These are phyloP conservation scores for Tetrapedia diversipes DNA, from an alignment of 2,888 invertebrate species.

Conservation along the genomic window DNA sequence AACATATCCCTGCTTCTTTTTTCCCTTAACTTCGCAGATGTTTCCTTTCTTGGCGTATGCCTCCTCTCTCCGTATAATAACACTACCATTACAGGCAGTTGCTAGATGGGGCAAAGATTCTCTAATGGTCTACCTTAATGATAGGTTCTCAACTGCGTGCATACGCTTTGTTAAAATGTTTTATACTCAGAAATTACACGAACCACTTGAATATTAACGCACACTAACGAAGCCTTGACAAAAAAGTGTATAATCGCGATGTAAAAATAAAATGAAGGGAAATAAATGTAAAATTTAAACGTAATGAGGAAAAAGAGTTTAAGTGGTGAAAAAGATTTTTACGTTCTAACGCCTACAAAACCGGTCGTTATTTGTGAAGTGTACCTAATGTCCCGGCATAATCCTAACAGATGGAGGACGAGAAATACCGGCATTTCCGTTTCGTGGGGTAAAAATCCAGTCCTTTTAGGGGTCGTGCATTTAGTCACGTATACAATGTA, in stretches of 20 bases:
- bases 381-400: not conserved
- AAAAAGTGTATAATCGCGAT: not conserved
- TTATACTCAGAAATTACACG: too few relatives aligned
- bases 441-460: conserved; percentile 30
- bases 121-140: too few relatives aligned
- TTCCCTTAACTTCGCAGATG: too few relatives aligned
- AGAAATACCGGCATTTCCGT: conserved; percentile 46
- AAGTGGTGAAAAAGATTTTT: not conserved
- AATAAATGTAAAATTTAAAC: not conserved
- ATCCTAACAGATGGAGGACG: conserved; percentile 11
- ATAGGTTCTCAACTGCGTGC: too few relatives aligned
- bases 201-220: too few relatives aligned
- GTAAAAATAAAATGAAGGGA: not conserved
- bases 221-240: too few relatives aligned
- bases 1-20: too few relatives aligned
- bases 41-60: too few relatives aligned
- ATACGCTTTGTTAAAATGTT: too few relatives aligned
- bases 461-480: conserved; percentile 47
- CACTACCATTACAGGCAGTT: too few relatives aligned
- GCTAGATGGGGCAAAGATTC: too few relatives aligned
- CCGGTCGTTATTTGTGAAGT: not conserved
- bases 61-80: too few relatives aligned
- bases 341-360: not conserved
- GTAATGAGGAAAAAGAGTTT: not conserved
- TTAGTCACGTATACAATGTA: conserved; percentile 54